Evolutionary conservation across 2,888 invertebrate genomes (phyloP).

Genomic region (Eledone cirrhosa): DNA sequence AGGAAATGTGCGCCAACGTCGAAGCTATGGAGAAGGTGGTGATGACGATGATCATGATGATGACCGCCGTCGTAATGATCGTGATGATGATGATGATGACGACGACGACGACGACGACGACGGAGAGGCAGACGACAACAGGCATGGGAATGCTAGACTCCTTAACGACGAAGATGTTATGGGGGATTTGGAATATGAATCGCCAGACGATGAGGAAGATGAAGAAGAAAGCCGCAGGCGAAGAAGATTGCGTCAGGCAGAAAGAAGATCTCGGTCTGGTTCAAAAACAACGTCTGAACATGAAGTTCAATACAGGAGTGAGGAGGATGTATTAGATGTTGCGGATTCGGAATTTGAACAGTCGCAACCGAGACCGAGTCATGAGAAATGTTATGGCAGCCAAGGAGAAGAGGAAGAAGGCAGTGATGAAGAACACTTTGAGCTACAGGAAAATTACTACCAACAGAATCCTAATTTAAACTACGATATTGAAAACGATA

Average conservation of each 20-base stretch:
- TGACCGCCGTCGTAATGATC: neutral
- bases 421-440: conserved; percentile 13
- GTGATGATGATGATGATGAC: neutral
- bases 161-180: conserved; percentile 14
- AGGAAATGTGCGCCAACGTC: neutral
- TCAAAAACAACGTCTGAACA: neutral
- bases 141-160: neutral
- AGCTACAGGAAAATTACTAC: neutral
- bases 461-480: neutral
- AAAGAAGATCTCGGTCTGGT: neutral
- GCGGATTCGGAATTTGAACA: conserved; percentile 5
- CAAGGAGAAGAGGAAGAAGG: neutral
- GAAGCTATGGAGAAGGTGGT: conserved; percentile 34
- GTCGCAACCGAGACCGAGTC: neutral
- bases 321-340: neutral
- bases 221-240: neutral
- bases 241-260: neutral
- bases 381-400: neutral
- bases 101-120: neutral
- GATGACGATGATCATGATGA: conserved; percentile 38
- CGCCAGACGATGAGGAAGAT: neutral
- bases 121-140: neutral
- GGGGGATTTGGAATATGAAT: conserved; percentile 4
- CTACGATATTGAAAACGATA: neutral
- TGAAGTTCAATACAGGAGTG: neutral